Evolutionary conservation across 2,797 vertebrate genomes (phyloP).

Genomic region (Artibeus jamaicensis): DNA sequence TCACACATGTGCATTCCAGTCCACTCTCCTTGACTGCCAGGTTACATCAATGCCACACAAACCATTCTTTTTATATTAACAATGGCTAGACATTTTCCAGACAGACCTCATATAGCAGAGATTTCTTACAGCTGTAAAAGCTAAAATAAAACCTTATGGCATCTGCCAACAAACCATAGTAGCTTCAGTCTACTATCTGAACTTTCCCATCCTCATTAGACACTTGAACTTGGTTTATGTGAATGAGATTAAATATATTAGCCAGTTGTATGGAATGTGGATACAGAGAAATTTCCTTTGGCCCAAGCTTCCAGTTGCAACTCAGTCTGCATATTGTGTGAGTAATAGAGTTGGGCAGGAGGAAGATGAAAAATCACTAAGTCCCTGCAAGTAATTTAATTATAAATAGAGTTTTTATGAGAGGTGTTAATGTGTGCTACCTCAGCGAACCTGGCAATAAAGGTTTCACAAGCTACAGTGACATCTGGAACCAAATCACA

Average conservation of each 20-base stretch:
- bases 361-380: conserved; percentile 75
- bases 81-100: neutral
- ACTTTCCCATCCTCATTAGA: conserved; percentile 25
- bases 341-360: conserved; percentile 56
- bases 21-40: neutral
- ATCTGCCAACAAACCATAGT: neutral
- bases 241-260: conserved; percentile 36
- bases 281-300: neutral
- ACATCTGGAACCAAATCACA: conserved; percentile 86
- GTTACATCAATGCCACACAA: neutral
- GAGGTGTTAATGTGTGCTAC: conserved; percentile 81
- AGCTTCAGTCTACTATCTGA: neutral
- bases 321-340: neutral
- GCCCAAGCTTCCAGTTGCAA: neutral
- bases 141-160: neutral
- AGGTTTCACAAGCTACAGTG: conserved; percentile 83
- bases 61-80: neutral
- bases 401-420: conserved; percentile 83
- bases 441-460: conserved; percentile 86
- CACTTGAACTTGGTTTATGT: conserved; percentile 27
- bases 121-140: neutral
- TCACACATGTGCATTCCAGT: neutral
- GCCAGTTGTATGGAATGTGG: neutral
- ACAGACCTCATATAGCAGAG: neutral
- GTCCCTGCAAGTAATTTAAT: conserved; percentile 82